Evolutionary conservation across 2,888 invertebrate species (phyloP).

Genomic region (Drymonia ruficornis): DNA sequence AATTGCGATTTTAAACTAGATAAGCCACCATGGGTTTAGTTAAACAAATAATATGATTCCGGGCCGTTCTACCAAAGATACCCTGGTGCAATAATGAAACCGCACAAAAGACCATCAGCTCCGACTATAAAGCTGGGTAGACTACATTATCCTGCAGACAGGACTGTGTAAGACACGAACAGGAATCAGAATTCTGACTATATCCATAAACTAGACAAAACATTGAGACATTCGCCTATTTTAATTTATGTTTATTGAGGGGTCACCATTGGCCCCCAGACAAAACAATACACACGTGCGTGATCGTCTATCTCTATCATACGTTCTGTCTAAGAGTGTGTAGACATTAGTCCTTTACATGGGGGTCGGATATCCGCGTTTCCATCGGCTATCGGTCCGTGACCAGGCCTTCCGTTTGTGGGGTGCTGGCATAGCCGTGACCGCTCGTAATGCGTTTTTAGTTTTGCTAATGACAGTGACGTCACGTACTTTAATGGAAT

Average conservation of each 20-base stretch:
- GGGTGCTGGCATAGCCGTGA: constrained; percentile 63
- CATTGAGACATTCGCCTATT: constrained; percentile 23
- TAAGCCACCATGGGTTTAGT: too few relatives aligned
- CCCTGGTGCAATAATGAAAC: too few relatives aligned
- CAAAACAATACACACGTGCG: constrained; percentile 39
- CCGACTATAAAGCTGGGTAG: too few relatives aligned
- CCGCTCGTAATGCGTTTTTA: constrained; percentile 35
- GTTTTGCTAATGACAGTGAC: constrained; percentile 52
- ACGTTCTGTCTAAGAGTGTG: constrained; percentile 26
- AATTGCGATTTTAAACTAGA: too few relatives aligned
- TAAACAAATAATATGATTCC: too few relatives aligned
- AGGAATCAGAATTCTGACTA: too few relatives aligned
- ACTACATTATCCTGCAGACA: too few relatives aligned
- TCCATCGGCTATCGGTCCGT: constrained; percentile 69
- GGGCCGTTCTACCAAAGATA: too few relatives aligned
- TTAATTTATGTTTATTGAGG: constrained; percentile 21
- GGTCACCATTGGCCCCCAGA: constrained; percentile 16
- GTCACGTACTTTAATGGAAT: constrained; percentile 33
- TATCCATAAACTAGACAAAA: background rate
- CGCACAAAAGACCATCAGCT: too few relatives aligned
- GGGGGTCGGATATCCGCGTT: constrained; percentile 74
- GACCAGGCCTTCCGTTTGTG: constrained; percentile 73
- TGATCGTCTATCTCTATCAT: constrained; percentile 31
- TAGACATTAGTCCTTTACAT: constrained; percentile 27
- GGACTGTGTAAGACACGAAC: too few relatives aligned